These are phyloP conservation scores for Tetheella fluctuosa DNA, from an alignment of 2,888 invertebrate genomes.

Conservation along the genomic window DNA sequence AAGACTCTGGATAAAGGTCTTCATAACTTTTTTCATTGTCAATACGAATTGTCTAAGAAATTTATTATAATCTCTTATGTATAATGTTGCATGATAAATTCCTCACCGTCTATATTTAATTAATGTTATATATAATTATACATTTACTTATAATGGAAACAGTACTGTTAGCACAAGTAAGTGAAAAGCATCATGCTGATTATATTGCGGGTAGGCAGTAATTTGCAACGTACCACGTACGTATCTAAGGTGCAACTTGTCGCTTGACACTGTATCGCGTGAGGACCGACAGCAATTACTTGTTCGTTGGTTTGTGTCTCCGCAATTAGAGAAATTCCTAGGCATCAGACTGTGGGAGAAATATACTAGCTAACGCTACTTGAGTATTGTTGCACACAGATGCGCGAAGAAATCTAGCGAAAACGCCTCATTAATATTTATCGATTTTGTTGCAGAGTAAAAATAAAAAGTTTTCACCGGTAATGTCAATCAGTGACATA, in stretches of 20 bases:
- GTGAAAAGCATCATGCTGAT: not conserved
- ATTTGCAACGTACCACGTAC: conserved; percentile 31
- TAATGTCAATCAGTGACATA: no score
- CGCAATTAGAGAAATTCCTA: conserved; percentile 68
- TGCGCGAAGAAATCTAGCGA: not conserved
- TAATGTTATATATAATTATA: no score
- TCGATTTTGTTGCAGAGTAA: no score
- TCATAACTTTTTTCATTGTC: no score
- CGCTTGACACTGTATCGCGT: conserved; percentile 36
- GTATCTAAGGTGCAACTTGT: conserved; percentile 16
- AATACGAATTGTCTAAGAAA: no score
- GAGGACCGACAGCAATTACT: conserved; percentile 47
- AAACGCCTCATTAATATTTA: no score
- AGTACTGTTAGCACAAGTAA: conserved; percentile 5
- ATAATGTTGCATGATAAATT: no score
- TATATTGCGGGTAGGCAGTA: conserved; percentile 27
- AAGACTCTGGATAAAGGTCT: no score
- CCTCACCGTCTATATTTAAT: no score
- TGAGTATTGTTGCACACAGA: conserved; percentile 23
- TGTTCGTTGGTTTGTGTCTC: conserved; percentile 40
- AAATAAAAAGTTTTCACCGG: no score
- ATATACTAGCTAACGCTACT: conserved; percentile 57
- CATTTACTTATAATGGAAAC: not conserved
- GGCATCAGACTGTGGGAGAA: conserved; percentile 66
- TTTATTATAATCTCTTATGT: no score